A percentile compares a stretch with the other conserved stretches of the same genome.
phyloP scores from a whole-genome alignment of 2,888 invertebrate species.

The Aphelenchoides bicaudatus region DNA sequence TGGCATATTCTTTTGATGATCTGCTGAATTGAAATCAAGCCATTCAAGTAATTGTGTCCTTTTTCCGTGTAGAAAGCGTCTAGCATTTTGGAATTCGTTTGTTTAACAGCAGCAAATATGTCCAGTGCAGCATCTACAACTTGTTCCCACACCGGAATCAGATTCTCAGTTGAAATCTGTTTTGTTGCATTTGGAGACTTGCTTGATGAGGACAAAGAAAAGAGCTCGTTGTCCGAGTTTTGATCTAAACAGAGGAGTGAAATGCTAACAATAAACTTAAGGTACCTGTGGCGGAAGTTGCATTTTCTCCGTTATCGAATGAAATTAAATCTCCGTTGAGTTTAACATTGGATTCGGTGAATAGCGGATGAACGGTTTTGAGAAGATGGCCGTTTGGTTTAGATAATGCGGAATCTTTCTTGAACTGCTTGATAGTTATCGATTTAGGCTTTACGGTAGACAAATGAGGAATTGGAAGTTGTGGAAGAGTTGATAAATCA shows the following conservation, averaged over 20 bases:
- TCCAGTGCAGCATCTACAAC: slow-evolving; percentile 6
- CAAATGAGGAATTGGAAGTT: slow-evolving; percentile 50
- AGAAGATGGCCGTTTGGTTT: slow-evolving; percentile 19
- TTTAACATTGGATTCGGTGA: slow-evolving; percentile 15
- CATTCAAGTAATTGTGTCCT: slow-evolving; percentile 15
- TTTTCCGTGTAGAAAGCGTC: slow-evolving; percentile 21
- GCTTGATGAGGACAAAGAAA: not conserved
- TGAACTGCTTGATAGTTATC: not conserved
- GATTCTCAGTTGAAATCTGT: not conserved
- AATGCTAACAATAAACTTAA: not conserved
- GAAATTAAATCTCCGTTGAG: slow-evolving; percentile 12
- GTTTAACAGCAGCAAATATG: slow-evolving; percentile 14
- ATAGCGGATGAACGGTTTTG: slow-evolving; percentile 16
- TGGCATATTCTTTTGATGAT: slow-evolving; percentile 17
- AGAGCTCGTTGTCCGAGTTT: not conserved
- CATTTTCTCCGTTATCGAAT: slow-evolving; percentile 1
- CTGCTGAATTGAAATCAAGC: slow-evolving; percentile 16
- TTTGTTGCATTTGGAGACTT: not conserved
- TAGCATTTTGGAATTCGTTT: slow-evolving; percentile 18
- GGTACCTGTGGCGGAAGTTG: not conserved
- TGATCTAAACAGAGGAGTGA: slow-evolving; percentile 6
- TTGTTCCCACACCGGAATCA: slow-evolving; percentile 19
- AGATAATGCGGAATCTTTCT: not conserved
- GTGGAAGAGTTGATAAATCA: slow-evolving; percentile 42
- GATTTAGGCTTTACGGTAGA: slow-evolving; percentile 17